Evolutionary conservation across 1,140 invertebrate species (phyloP), one percentile per base, ranked within the genome.

Genomic region (Eulimnadia texana): DNA sequence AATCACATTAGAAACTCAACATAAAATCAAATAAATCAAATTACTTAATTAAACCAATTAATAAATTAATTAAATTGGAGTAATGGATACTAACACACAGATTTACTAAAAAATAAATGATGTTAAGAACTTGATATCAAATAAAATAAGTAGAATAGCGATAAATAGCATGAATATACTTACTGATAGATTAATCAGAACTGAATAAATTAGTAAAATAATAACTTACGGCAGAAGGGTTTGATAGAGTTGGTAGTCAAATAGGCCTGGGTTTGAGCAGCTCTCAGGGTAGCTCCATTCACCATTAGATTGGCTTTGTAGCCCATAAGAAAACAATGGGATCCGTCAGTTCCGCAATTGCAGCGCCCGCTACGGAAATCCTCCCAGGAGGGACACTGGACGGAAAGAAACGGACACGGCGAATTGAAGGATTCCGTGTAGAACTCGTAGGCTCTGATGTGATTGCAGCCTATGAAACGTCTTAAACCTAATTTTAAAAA

Each of bases 401-500:
- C 82, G 0, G 82, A 81, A 62, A 83, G 71, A 70, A 88, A 92
- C 0, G 82, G 79, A 68, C 90, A 93, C 1, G 74, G 69, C 1
- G 80, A 78, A 63, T 50, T 65, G 53, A 95, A 84, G 60, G 87
- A 91, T 70, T 94, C 90, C 0, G 81, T 85, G 69, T 92, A 94
- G 67, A 84, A 85, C 65, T 90, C 82, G 67, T 90, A 83, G 63
- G 87, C 87, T 49, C 89, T 75, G 24, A 90, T 80, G 69, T 93
- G 90, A 70, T 90, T 88, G 70, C 90, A 93, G 16, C 85, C 82
- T 1, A 93, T 73, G 68, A 84, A 88, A 64, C 84, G 79, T 60
- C 84, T 80, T 24, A 92, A 76, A 27, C 84, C 84, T 76, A 69
- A 58, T 50, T 54, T 50, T 16, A 50, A 3, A 50, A 59, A 10